Percentiles rank a stretch among this genome's conserved stretches.
Conservation (phyloP, 2,113 vertebrate genomes). For the Corythoichthys haematopterus region DNA sequence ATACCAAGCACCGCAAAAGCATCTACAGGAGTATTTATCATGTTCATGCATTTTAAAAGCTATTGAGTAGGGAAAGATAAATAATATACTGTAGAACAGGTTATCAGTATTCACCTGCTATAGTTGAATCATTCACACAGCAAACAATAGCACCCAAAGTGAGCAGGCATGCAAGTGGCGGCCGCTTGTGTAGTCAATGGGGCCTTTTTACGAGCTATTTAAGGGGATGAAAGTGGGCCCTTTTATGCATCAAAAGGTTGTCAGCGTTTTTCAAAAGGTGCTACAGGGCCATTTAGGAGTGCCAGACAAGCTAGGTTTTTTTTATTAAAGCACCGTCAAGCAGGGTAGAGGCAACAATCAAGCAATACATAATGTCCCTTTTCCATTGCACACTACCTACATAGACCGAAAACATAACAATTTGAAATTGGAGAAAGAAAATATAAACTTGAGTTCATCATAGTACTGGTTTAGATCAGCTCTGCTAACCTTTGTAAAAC, state of each 20-base stretch:
- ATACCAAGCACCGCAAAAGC: background rate
- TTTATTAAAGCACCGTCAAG: conserved; percentile 61
- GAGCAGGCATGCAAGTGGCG: conserved; percentile 42
- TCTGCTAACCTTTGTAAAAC: no score
- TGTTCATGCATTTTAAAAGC: background rate
- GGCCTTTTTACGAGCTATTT: conserved; percentile 62
- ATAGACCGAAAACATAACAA: background rate
- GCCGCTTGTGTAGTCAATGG: conserved; percentile 62
- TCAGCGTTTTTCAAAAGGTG: conserved; percentile 63
- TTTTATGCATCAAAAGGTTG: conserved; percentile 58
- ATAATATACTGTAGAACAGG: conserved; percentile 34
- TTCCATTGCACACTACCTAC: background rate
- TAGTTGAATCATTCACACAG: conserved; percentile 42
- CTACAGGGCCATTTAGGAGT: conserved; percentile 57
- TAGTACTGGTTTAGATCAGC: no score
- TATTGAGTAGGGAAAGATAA: conserved; percentile 5
- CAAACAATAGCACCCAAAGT: conserved; percentile 50
- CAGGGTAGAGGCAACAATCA: conserved; percentile 50
- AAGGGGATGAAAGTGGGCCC: conserved; percentile 60
- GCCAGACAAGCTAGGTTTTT: conserved; percentile 37
- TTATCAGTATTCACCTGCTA: conserved; percentile 29
- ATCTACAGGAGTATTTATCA: conserved; percentile 38
- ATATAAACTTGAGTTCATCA: background rate
- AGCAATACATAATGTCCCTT: conserved; percentile 30
- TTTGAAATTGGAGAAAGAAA: background rate